Evolutionary conservation across 2,888 invertebrate genomes (phyloP).

Genomic region (Cerastis leucographa): DNA sequence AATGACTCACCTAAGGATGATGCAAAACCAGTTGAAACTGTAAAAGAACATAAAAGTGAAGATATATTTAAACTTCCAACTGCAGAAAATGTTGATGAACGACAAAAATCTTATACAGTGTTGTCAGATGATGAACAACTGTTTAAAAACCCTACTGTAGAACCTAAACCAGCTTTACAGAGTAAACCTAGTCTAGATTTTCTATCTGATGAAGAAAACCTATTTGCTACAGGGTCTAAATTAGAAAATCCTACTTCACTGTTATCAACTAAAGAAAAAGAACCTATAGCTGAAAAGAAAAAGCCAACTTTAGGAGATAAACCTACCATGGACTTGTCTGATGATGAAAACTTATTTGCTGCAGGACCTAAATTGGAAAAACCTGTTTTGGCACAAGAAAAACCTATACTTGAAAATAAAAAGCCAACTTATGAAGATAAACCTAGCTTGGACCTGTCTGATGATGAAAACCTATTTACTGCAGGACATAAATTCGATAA

Average conservation of each 20-base stretch:
- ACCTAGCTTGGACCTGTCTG: background rate
- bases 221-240: background rate
- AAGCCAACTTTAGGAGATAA: conserved; percentile 5
- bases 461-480: conserved; percentile 33
- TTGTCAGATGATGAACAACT: conserved; percentile 16
- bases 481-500: conserved; percentile 15
- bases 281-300: background rate
- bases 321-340: background rate
- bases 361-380: conserved; percentile 16
- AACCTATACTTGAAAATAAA: conserved; percentile 1
- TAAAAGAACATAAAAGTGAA: conserved; percentile 9
- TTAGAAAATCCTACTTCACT: background rate
- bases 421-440: conserved; percentile 3
- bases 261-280: background rate
- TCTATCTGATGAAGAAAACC: conserved; percentile 20
- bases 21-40: background rate
- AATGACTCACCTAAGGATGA: conserved; percentile 11
- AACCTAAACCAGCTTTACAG: conserved; percentile 1
- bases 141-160: conserved; percentile 3
- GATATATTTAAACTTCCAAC: conserved; percentile 21
- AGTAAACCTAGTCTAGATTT: background rate
- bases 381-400: background rate
- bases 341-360: conserved; percentile 34
- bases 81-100: conserved; percentile 4
- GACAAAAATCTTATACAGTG: background rate